Evolutionary conservation across 2,113 vertebrate genomes (phyloP).

Genomic region (Hemicordylus capensis): DNA sequence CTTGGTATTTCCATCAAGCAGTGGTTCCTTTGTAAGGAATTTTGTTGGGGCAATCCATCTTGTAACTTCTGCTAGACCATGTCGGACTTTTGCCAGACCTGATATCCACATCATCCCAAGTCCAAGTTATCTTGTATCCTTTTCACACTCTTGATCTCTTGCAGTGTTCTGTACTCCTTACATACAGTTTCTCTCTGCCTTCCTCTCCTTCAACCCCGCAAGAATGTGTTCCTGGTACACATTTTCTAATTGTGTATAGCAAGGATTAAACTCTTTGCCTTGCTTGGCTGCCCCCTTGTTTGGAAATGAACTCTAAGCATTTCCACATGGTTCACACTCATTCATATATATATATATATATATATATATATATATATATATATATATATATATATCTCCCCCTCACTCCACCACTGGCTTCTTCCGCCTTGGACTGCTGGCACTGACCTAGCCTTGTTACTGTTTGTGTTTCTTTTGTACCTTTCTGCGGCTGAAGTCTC

Average conservation of each 20-base stretch:
- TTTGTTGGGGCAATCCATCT: slow-evolving; percentile 2
- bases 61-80: too few species aligned
- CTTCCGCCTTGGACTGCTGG: slow-evolving; percentile 63
- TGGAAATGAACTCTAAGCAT: slow-evolving; percentile 71
- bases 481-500: slow-evolving; percentile 68
- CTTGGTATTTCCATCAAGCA: slow-evolving; percentile 35
- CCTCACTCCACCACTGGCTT: neutral
- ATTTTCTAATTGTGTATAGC: slow-evolving; percentile 66
- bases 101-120: slow-evolving; percentile 13
- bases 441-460: slow-evolving; percentile 62
- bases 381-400: neutral
- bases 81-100: slow-evolving; percentile 57
- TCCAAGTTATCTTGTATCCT: slow-evolving; percentile 30
- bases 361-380: slow-evolving; percentile 18
- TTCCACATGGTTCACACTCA: slow-evolving; percentile 72
- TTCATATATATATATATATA: slow-evolving; percentile 48
- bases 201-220: slow-evolving; percentile 14
- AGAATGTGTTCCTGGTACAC: slow-evolving; percentile 63
- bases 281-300: slow-evolving; percentile 64
- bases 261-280: slow-evolving; percentile 67
- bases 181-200: slow-evolving; percentile 46
- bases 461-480: slow-evolving; percentile 72
- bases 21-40: neutral
- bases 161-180: slow-evolving; percentile 62
- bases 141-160: slow-evolving; percentile 63